Conservation (phyloP, 1,140 invertebrate species). For the Drosophila pruinosa region DNA sequence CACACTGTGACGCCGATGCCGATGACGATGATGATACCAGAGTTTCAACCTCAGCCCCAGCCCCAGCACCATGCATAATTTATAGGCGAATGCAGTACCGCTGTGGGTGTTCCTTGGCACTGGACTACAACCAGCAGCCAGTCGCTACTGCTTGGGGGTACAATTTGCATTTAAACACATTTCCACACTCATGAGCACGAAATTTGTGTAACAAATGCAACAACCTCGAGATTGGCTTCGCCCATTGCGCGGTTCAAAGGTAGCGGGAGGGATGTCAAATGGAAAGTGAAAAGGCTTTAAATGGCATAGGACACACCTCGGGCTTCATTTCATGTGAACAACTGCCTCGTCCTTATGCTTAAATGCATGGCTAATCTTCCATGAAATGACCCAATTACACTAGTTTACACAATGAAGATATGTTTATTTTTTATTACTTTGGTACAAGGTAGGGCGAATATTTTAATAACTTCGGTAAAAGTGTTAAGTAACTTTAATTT, state of each 20-base stretch:
- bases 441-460: too few species aligned
- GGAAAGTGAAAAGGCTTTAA: constrained; percentile 1
- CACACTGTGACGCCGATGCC: constrained; percentile 27
- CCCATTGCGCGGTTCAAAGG: background rate
- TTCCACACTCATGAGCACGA: constrained; percentile 65
- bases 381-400: background rate
- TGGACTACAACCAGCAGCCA: background rate
- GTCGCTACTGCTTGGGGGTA: background rate
- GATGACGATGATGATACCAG: constrained; percentile 12
- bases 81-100: constrained; percentile 51
- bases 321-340: background rate
- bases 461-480: too few species aligned
- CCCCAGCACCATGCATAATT: constrained; percentile 59
- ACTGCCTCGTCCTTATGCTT: constrained; percentile 2
- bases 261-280: background rate
- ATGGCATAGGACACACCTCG: background rate
- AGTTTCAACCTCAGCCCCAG: constrained; percentile 2
- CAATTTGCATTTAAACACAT: constrained; percentile 70
- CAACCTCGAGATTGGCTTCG: background rate
- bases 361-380: constrained; percentile 13
- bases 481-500: too few species aligned
- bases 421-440: too few species aligned
- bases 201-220: constrained; percentile 47
- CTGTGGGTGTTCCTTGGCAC: constrained; percentile 1
- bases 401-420: background rate